Percentiles rank a stretch among this genome's conserved stretches.
These are phyloP conservation scores for Mycalesis mineus DNA, from an alignment of 2,888 invertebrate genomes.

Conservation along the genomic window DNA sequence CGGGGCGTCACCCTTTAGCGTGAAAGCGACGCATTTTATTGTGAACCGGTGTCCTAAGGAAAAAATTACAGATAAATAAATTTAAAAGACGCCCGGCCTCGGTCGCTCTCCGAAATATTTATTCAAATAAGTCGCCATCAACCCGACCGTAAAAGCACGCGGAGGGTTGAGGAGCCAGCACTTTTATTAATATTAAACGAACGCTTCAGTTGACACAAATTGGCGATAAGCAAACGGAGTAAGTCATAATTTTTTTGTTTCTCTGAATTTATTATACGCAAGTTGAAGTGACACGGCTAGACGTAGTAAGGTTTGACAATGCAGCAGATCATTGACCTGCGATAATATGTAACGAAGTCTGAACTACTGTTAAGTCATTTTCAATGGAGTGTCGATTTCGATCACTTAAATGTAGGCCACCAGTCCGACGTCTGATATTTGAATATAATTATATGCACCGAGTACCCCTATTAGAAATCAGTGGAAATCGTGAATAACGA, in stretches of 20 bases:
- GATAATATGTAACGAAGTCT: not conserved
- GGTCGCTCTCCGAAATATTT: constrained; percentile 68
- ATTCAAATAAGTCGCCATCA: constrained; percentile 76
- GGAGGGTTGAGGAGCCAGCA: constrained; percentile 69
- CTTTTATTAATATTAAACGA: constrained; percentile 77
- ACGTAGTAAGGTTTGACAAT: constrained; percentile 10
- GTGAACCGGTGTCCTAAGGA: constrained; percentile 48
- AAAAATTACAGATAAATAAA: constrained; percentile 52
- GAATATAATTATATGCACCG: not conserved
- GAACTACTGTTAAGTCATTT: not conserved
- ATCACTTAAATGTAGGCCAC: too few relatives aligned
- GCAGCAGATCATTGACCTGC: constrained; percentile 3
- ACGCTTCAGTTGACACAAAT: constrained; percentile 76
- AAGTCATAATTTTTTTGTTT: constrained; percentile 54
- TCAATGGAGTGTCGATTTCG: not conserved
- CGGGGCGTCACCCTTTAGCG: constrained; percentile 55
- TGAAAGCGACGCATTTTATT: constrained; percentile 38
- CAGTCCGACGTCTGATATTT: not conserved
- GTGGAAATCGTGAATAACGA: constrained; percentile 7
- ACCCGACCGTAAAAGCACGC: constrained; percentile 72
- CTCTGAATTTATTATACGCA: constrained; percentile 28
- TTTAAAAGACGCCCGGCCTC: constrained; percentile 51
- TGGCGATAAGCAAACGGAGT: constrained; percentile 71
- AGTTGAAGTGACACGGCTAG: constrained; percentile 12
- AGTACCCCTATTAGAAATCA: not conserved